Percentiles rank a stretch among this genome's conserved stretches.
Evolutionary conservation across 1,140 invertebrate genomes (phyloP).

Genomic region (Dinoponera quadriceps): DNA sequence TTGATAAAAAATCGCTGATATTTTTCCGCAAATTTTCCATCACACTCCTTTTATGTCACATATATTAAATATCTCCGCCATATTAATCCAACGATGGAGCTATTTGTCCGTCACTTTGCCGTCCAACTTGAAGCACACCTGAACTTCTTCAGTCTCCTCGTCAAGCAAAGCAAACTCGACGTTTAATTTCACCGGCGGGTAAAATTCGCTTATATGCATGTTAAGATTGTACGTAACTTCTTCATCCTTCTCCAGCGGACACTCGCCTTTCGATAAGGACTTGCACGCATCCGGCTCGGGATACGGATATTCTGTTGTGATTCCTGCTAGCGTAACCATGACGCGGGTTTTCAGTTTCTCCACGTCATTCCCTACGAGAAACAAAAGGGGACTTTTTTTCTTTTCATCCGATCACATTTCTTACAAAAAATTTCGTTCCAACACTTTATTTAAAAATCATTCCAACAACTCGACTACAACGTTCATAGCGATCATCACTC

Average conservation of each 20-base stretch:
- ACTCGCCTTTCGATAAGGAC: conserved; percentile 65
- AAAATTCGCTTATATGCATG: conserved; percentile 71
- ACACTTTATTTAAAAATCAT: no score
- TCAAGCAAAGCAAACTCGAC: conserved; percentile 72
- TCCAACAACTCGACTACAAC: no score
- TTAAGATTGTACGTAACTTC: conserved; percentile 71
- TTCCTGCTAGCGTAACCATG: conserved; percentile 37
- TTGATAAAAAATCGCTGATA: no score
- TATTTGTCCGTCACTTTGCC: conserved; percentile 50
- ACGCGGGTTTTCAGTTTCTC: conserved; percentile 68
- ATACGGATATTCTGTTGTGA: conserved; percentile 57
- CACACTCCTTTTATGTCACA: no score
- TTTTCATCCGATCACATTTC: not conserved
- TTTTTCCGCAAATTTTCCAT: no score
- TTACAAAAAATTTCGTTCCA: not conserved
- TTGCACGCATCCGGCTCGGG: conserved; percentile 75
- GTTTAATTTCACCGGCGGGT: conserved; percentile 66
- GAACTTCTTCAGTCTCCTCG: conserved; percentile 12
- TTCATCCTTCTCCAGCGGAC: conserved; percentile 76
- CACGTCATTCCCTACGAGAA: conserved; percentile 65
- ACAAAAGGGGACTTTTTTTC: not conserved
- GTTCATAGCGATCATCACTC: no score
- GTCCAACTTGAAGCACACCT: conserved; percentile 72
- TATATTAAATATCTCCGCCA: no score
- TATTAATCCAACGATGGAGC: no score